These are phyloP conservation scores for Choreutis nemorana DNA, from an alignment of 2,888 invertebrate species.

Conservation along the genomic window DNA sequence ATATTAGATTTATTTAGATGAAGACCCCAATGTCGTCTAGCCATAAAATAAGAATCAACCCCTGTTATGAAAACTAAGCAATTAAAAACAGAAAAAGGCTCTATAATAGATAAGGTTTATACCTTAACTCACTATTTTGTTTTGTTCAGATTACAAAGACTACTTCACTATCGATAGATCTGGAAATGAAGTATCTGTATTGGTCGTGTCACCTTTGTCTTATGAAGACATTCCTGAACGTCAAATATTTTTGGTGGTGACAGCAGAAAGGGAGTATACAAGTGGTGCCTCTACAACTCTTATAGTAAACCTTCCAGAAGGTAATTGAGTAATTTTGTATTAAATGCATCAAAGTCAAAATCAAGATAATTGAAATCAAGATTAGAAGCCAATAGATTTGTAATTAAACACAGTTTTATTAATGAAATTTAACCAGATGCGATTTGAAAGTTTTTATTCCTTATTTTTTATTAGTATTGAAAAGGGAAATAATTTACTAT, in stretches of 20 bases:
- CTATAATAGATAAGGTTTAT: too few species aligned
- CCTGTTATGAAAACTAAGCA: neutral
- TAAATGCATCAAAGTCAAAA: too few species aligned
- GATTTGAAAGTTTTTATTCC: too few species aligned
- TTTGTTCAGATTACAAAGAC: constrained; percentile 24
- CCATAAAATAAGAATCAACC: too few species aligned
- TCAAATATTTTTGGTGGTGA: constrained; percentile 31
- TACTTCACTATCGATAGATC: constrained; percentile 21
- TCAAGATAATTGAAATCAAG: too few species aligned
- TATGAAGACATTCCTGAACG: constrained; percentile 17
- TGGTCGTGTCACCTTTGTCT: constrained; percentile 21
- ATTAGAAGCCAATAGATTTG: too few species aligned
- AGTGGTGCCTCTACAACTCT: constrained; percentile 38
- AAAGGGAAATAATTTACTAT: too few species aligned
- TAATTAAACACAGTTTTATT: too few species aligned
- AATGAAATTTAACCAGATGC: too few species aligned
- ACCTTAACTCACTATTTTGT: constrained; percentile 2
- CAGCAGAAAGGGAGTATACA: constrained; percentile 35
- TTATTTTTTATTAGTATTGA: too few species aligned
- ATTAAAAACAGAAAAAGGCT: constrained; percentile 2
- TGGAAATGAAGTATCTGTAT: constrained; percentile 23
- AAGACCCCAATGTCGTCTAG: too few species aligned
- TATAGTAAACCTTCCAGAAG: constrained; percentile 39
- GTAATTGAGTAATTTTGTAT: constrained; percentile 23
- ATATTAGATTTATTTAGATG: too few species aligned